A percentile compares a stretch with the other conserved stretches of the same genome.
Conservation (phyloP, 2,113 vertebrate genomes). For the Marcusenius ussheri region DNA sequence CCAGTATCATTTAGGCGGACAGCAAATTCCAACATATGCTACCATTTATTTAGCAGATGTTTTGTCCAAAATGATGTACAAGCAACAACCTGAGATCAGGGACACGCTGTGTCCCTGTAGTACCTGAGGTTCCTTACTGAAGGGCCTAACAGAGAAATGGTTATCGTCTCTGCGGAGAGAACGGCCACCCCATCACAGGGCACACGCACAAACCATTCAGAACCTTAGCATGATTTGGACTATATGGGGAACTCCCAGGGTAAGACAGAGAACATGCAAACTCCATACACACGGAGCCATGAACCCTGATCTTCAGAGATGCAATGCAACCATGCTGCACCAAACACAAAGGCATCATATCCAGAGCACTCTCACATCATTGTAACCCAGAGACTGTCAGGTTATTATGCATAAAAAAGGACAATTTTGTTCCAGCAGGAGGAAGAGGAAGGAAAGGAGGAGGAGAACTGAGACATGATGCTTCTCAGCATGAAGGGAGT, state of each 20-base stretch:
- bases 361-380: background rate
- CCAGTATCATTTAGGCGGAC: background rate
- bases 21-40: background rate
- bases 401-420: background rate
- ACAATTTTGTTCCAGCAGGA: background rate
- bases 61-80: background rate
- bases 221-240: too few relatives aligned
- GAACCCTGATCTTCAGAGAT: too few relatives aligned
- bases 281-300: too few relatives aligned
- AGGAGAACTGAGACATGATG: background rate
- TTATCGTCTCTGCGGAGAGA: too few relatives aligned
- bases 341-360: too few relatives aligned
- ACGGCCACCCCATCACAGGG: too few relatives aligned
- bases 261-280: too few relatives aligned
- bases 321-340: too few relatives aligned
- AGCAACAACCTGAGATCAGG: background rate
- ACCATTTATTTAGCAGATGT: background rate
- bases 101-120: background rate
- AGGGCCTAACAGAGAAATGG: background rate
- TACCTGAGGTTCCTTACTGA: too few relatives aligned
- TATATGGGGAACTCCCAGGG: too few relatives aligned
- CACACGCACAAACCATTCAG: too few relatives aligned
- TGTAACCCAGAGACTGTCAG: background rate
- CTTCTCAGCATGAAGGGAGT: background rate
- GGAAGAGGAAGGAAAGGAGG: background rate